Base-by-base conservation (phyloP, 2,113 vertebrate genomes). In the Chionodraco myersi region DNA sequence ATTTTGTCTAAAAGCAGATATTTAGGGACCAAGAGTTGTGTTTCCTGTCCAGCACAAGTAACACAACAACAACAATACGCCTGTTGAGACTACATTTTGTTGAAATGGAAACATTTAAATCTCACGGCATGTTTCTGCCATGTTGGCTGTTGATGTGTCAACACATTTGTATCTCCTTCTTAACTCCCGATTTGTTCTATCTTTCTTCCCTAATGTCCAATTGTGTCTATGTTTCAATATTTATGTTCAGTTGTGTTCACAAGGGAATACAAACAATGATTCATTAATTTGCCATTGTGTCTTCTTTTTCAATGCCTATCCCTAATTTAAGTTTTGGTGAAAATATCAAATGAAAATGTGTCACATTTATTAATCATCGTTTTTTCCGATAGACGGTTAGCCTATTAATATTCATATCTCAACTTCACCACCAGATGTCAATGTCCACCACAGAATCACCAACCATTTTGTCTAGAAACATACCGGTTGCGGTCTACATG, bases 41-140 rank as follows among this genome's bases (percentile, higher is more conserved):
- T 78, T 77, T 83, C 71, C 66, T 86, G 88, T 57, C 79, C 68
- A 83, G 81, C 16, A 84, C 76, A 84, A 70, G 61, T 16, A 70
- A 48, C 48, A 68, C 71, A 68, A 75, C 45, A 73, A 41, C 36
- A 34, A 82, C 72, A 56, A 58, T 8, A 68, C 8, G 18, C 12
- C 21, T 45, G 59, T 36, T 18, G 45, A 58, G 12, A 54, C 2
- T 9, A 8, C 1, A 30, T 44, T 49, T 68, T 58, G 62, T 6
- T 41, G 30, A 72, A 62, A 59, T 4, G 0, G 30, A 73, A 41
- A 47, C 49, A 65, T 58, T 0, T 67, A 48, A 67, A 54, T n/a
- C 34, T 45, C 36, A 63, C 14, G 16, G 72, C 77, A 79, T 79
- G 77, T 45, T 52, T 26, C 16, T 71, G 13, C 41, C 26, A 70